phyloP scores from a whole-genome alignment of 1,140 invertebrate genomes.

The Eriocheir sinensis region DNA sequence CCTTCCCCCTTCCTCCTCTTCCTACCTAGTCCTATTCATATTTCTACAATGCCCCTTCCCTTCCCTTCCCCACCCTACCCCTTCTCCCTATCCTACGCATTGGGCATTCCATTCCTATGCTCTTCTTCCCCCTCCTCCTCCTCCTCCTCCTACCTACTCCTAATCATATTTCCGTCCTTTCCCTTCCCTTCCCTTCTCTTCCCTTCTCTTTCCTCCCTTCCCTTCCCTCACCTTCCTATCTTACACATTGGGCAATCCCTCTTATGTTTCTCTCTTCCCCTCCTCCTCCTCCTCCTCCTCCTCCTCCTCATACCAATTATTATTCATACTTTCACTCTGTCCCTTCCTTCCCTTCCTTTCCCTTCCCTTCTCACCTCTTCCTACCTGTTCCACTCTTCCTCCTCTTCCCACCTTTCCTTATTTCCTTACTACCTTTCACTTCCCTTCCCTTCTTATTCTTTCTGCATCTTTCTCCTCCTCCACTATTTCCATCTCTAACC shows the following conservation, averaged over 20 bases:
- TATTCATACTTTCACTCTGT: not conserved
- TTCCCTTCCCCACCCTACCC: not conserved
- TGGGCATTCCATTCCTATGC: not conserved
- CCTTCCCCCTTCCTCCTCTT: not conserved
- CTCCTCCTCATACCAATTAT: not conserved
- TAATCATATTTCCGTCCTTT: too few relatives aligned
- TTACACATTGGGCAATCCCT: not conserved
- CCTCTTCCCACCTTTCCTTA: not conserved
- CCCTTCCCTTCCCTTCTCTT: not conserved
- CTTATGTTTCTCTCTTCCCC: not conserved
- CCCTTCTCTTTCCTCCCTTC: not conserved
- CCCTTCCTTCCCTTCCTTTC: not conserved
- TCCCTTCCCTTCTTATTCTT: not conserved
- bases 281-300: not conserved
- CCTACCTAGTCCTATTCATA: not conserved
- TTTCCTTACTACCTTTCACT: not conserved
- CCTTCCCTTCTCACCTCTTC: not conserved
- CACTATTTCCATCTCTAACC: not conserved
- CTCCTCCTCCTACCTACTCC: not conserved
- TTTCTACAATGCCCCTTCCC: not conserved
- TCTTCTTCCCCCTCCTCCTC: not conserved
- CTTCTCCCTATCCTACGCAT: not conserved
- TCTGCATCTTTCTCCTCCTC: not conserved
- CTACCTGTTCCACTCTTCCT: not conserved
- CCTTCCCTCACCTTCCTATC: not conserved